Conservation (phyloP, 1,140 invertebrate genomes). For the Hyposmocoma kahamanoa region DNA sequence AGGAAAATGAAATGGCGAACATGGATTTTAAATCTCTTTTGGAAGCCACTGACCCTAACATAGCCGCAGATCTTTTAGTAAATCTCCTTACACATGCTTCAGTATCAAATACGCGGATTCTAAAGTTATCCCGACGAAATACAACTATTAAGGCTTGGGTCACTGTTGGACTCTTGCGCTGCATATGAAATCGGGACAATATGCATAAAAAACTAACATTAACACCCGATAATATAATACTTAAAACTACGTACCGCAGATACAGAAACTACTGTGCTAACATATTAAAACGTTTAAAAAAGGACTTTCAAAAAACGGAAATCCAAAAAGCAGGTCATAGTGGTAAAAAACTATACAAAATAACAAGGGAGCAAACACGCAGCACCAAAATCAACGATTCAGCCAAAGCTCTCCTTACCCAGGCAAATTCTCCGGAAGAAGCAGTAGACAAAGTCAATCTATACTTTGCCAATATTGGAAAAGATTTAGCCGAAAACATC, state of each 20-base stretch:
- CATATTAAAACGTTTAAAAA: background rate
- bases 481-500: background rate
- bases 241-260: conserved; percentile 2
- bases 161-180: background rate
- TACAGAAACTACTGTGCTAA: conserved; percentile 3
- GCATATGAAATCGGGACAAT: background rate
- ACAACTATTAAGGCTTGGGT: background rate
- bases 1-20: too few species aligned
- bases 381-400: background rate
- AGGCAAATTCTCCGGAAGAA: too few species aligned
- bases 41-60: too few species aligned
- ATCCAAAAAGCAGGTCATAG: background rate
- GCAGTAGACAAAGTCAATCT: too few species aligned
- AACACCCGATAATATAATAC: background rate
- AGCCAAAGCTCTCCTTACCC: background rate
- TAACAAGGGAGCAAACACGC: background rate
- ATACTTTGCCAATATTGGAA: too few species aligned
- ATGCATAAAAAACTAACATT: conserved; percentile 1
- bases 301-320: background rate
- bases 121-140: background rate
- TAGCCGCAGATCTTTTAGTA: too few species aligned
- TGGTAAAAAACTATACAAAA: background rate
- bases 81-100: too few species aligned
- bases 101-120: too few species aligned
- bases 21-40: too few species aligned